Evolutionary conservation across 2,797 vertebrate genomes (phyloP).

Genomic region (Hippocampus kuda): DNA sequence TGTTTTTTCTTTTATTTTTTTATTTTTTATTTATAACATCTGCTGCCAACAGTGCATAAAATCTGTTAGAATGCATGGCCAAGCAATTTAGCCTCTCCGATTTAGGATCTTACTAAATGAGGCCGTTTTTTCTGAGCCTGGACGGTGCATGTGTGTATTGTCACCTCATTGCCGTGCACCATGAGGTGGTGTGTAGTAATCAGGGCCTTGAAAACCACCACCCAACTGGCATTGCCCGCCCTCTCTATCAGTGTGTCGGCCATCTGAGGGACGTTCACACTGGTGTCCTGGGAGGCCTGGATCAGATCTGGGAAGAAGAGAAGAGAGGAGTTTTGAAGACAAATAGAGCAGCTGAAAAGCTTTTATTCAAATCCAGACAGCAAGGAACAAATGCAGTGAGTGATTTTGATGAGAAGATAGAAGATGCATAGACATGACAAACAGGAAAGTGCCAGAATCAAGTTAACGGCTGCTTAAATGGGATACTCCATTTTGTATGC

Average conservation of each 20-base stretch:
- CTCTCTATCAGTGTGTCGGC: constrained; percentile 93
- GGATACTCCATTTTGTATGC: background rate
- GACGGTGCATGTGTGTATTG: constrained; percentile 7
- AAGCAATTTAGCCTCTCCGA: background rate
- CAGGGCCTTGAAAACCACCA: constrained; percentile 98
- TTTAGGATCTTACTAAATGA: background rate
- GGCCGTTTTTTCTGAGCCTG: background rate
- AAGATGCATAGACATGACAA: constrained; percentile 11
- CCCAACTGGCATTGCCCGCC: constrained; percentile 96
- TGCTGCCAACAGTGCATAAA: background rate
- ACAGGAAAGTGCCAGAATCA: constrained; percentile 16
- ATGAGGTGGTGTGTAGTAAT: constrained; percentile 96
- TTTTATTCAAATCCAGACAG: background rate
- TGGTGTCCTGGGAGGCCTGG: constrained; percentile 94
- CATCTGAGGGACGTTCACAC: constrained; percentile 95
- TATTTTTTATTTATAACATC: background rate
- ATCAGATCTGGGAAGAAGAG: constrained; percentile 75
- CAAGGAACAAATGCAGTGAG: background rate
- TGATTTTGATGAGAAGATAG: background rate
- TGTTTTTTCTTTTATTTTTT: no score
- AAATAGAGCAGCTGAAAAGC: background rate
- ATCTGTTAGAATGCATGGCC: background rate
- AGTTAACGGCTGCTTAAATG: constrained; percentile 9
- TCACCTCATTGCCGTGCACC: constrained; percentile 97
- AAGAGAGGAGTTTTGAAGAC: background rate